Conservation (phyloP, 2,113 vertebrate genomes). For the Condylura cristata region DNA sequence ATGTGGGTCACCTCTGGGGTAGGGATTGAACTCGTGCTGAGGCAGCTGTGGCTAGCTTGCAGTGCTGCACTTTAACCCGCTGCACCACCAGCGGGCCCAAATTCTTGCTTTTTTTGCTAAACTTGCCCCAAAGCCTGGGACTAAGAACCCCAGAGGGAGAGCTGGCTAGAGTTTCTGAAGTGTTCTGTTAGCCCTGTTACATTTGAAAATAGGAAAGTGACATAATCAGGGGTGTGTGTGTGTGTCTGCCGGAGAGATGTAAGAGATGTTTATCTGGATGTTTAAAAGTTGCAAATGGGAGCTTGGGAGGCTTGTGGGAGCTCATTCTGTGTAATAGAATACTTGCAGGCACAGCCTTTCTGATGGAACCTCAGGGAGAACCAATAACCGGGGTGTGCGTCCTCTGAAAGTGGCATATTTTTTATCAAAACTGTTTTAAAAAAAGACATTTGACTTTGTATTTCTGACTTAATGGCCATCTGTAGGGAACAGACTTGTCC, state of each 20-base stretch:
- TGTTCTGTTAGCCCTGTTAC: neutral
- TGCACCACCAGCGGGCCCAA: too few species aligned
- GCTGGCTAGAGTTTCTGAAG: neutral
- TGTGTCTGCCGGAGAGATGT: neutral
- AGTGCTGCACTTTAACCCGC: too few species aligned
- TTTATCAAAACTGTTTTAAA: neutral
- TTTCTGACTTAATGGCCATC: conserved; percentile 44
- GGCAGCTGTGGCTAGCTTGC: too few species aligned
- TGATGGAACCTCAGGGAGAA: neutral
- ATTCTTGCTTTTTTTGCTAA: too few species aligned
- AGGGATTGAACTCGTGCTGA: too few species aligned
- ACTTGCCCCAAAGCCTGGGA: neutral
- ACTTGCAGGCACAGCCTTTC: conserved; percentile 24
- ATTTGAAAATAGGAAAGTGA: neutral
- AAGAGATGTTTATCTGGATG: neutral
- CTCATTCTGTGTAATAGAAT: neutral
- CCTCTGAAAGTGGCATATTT: neutral
- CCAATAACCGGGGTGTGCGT: conserved; percentile 27
- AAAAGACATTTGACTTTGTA: conserved; percentile 60
- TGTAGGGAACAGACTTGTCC: neutral
- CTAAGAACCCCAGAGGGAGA: neutral
- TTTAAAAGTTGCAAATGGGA: neutral
- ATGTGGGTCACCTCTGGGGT: too few species aligned
- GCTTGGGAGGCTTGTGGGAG: conserved; percentile 5
- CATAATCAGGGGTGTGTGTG: neutral